These are phyloP conservation scores for Podotricha telesiphe DNA, from an alignment of 2,888 invertebrate genomes.

Conservation along the genomic window DNA sequence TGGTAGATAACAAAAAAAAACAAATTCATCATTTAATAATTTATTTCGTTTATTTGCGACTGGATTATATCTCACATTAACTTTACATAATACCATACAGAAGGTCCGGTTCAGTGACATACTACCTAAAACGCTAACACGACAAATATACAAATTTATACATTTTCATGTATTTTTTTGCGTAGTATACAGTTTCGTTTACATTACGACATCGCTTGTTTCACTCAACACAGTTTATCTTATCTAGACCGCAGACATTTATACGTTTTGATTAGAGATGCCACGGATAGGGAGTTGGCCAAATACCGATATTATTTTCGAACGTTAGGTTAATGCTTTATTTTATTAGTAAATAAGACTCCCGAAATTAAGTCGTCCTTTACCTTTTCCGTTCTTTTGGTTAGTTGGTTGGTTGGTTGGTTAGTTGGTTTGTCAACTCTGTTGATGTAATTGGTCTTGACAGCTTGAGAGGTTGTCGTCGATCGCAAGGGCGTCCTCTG, in stretches of 20 bases:
- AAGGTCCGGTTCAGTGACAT: slow-evolving; percentile 52
- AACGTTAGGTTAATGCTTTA: too few relatives aligned
- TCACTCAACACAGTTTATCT: not conserved
- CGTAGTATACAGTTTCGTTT: not conserved
- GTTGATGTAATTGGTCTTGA: too few relatives aligned
- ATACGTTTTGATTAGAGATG: too few relatives aligned
- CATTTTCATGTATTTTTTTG: slow-evolving; percentile 3
- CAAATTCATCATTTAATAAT: slow-evolving; percentile 59
- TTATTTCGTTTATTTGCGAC: slow-evolving; percentile 74
- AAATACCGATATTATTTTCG: too few relatives aligned
- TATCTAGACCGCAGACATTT: not conserved
- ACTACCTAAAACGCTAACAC: slow-evolving; percentile 24
- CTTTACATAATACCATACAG: slow-evolving; percentile 46
- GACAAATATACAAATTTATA: slow-evolving; percentile 25
- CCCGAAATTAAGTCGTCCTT: too few relatives aligned
- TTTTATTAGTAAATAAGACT: too few relatives aligned
- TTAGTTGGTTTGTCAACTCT: too few relatives aligned
- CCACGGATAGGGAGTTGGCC: too few relatives aligned
- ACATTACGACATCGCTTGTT: not conserved
- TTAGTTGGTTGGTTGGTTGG: too few relatives aligned
- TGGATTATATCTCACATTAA: slow-evolving; percentile 70
- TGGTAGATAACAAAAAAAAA: slow-evolving; percentile 42
- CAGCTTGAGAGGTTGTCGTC: too few relatives aligned
- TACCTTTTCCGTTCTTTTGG: too few relatives aligned
- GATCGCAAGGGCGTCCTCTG: too few relatives aligned